Conservation (phyloP, 2,113 vertebrate species). For the rabbit (Oryctolagus cuniculus) region DNA sequence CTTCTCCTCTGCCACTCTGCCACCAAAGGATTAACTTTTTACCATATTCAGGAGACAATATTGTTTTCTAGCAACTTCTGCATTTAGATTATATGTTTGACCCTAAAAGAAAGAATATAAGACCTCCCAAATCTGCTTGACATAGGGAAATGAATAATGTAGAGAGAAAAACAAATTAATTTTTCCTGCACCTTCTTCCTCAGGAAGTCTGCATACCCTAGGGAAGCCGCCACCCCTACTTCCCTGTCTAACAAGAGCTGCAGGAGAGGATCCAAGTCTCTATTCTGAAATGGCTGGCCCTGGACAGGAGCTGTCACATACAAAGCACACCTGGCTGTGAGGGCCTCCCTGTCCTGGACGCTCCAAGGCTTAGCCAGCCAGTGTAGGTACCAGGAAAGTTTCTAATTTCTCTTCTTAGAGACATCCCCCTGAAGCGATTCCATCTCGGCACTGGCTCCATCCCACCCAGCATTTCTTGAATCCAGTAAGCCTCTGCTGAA, state of each 20-base stretch:
- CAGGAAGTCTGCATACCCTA: no score
- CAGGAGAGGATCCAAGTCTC: not conserved
- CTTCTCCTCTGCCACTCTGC: not conserved
- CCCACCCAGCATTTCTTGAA: not conserved
- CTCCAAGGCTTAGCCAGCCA: not conserved
- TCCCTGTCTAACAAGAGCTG: no score
- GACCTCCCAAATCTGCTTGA: not conserved
- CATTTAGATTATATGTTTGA: not conserved
- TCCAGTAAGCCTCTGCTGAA: not conserved
- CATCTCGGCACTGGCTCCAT: not conserved
- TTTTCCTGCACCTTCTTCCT: not conserved
- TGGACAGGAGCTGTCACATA: not conserved
- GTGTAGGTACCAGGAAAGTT: not conserved
- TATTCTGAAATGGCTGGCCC: not conserved
- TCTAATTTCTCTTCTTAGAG: not conserved
- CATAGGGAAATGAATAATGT: not conserved
- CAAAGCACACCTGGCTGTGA: not conserved
- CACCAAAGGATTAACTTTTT: not conserved
- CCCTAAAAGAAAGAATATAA: not conserved
- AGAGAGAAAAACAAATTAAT: not conserved
- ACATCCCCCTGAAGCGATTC: no score
- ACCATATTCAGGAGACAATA: not conserved
- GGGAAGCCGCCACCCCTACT: no score
- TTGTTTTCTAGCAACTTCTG: not conserved
- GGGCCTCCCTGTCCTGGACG: not conserved